Evolutionary conservation across 1,140 invertebrate species (phyloP).

Genomic region (Eciton burchellii): DNA sequence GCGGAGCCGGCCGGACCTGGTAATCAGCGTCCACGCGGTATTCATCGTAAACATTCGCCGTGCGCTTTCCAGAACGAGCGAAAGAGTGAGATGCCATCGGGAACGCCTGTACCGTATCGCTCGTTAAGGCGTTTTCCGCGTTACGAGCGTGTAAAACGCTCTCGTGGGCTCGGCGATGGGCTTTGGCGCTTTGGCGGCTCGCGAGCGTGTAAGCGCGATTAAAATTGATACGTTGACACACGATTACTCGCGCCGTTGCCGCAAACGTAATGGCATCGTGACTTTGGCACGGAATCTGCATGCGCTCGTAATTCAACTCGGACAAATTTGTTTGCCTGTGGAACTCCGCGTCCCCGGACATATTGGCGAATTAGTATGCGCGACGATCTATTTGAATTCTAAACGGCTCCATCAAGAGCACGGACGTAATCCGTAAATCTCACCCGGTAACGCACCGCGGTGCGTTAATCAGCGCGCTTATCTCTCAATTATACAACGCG

Average conservation of each 20-base stretch:
- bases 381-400: too few species aligned
- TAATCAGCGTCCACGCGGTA: constrained; percentile 21
- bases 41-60: constrained; percentile 43
- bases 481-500: too few species aligned
- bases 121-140: constrained; percentile 28
- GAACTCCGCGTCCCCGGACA: neutral
- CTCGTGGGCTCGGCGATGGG: constrained; percentile 9
- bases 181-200: constrained; percentile 23
- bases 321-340: constrained; percentile 31
- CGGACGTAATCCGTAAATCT: too few species aligned
- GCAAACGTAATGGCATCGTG: neutral
- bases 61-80: neutral
- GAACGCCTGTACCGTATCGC: constrained; percentile 4
- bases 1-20: neutral
- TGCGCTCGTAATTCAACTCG: neutral
- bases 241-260: neutral
- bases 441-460: too few species aligned
- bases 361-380: too few species aligned
- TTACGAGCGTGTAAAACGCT: constrained; percentile 45
- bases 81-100: neutral
- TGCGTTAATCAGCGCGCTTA: too few species aligned
- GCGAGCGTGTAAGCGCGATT: constrained; percentile 22
- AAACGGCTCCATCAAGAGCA: too few species aligned
- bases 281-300: constrained; percentile 14
- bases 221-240: constrained; percentile 25